phyloP scores from a whole-genome alignment of 23 tunicate species.

The Ciona savignyi region DNA sequence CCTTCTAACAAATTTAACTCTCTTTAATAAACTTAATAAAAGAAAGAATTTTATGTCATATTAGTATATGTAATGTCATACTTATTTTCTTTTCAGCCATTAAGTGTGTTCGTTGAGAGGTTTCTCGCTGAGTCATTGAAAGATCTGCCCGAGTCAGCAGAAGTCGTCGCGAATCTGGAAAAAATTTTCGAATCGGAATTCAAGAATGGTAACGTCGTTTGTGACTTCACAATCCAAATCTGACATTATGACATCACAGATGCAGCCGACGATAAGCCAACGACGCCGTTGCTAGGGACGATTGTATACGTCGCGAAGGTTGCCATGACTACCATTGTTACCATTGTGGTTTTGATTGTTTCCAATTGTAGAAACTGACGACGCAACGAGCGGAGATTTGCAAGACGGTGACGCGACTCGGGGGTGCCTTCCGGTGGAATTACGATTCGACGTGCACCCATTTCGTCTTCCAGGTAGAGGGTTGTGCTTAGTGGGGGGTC shows the following conservation, averaged over 20 bases:
- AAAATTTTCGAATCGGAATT: background rate
- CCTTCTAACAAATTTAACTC: too few species aligned
- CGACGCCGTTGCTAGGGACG: too few species aligned
- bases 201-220: too few species aligned
- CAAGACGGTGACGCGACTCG: conserved; percentile 21
- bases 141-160: conserved; percentile 20
- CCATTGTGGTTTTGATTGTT: background rate
- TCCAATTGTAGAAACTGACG: conserved; percentile 23
- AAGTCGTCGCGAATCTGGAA: conserved; percentile 22
- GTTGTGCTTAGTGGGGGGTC: too few species aligned
- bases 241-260: too few species aligned
- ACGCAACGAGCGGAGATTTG: conserved; percentile 23
- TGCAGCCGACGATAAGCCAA: too few species aligned
- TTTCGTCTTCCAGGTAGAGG: conserved; percentile 65
- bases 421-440: conserved; percentile 73
- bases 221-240: too few species aligned
- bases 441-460: conserved; percentile 75
- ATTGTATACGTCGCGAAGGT: too few species aligned
- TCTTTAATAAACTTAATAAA: too few species aligned
- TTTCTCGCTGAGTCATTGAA: conserved; percentile 35
- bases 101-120: conserved; percentile 44
- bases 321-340: background rate
- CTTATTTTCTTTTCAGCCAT: conserved; percentile 19
- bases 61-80: background rate
- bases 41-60: too few species aligned